Conservation (phyloP, 2,113 vertebrate species). For the Dipodomys ordii region DNA sequence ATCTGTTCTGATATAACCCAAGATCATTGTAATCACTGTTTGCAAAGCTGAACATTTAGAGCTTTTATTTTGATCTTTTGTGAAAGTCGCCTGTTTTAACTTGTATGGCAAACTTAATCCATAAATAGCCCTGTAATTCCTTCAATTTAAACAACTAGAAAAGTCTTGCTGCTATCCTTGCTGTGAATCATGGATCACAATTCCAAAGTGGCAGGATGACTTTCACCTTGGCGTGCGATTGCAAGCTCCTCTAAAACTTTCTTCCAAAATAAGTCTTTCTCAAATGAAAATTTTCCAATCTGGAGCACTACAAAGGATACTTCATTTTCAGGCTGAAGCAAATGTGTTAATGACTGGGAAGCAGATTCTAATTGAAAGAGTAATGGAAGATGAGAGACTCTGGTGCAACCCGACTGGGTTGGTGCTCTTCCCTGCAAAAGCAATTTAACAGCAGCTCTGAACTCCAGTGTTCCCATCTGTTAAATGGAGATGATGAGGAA, state of each 20-base stretch:
- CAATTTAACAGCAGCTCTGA: slow-evolving; percentile 53
- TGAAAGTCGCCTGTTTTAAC: not conserved
- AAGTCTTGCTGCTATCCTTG: slow-evolving; percentile 4
- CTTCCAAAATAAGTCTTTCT: slow-evolving; percentile 6
- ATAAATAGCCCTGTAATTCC: slow-evolving; percentile 27
- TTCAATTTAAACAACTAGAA: slow-evolving; percentile 30
- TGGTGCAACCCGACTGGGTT: not conserved
- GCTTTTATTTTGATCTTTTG: not conserved
- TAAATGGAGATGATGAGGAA: slow-evolving; percentile 47
- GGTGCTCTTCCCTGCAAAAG: slow-evolving; percentile 42
- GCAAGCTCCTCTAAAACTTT: slow-evolving; percentile 3
- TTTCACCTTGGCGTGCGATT: slow-evolving; percentile 13
- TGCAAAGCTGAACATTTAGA: not conserved
- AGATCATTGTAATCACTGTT: slow-evolving; percentile 12
- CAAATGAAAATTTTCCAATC: not conserved
- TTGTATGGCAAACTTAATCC: not conserved
- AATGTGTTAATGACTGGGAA: slow-evolving; percentile 65
- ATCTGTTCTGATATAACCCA: not conserved
- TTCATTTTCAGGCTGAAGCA: slow-evolving; percentile 25
- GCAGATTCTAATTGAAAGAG: slow-evolving; percentile 68
- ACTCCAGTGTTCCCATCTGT: slow-evolving; percentile 66
- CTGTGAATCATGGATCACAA: not conserved
- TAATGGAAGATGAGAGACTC: slow-evolving; percentile 36
- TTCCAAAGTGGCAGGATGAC: slow-evolving; percentile 9
- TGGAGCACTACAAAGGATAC: not conserved